Conservation (phyloP, 2,113 vertebrate species). For the Melospiza melodia region DNA sequence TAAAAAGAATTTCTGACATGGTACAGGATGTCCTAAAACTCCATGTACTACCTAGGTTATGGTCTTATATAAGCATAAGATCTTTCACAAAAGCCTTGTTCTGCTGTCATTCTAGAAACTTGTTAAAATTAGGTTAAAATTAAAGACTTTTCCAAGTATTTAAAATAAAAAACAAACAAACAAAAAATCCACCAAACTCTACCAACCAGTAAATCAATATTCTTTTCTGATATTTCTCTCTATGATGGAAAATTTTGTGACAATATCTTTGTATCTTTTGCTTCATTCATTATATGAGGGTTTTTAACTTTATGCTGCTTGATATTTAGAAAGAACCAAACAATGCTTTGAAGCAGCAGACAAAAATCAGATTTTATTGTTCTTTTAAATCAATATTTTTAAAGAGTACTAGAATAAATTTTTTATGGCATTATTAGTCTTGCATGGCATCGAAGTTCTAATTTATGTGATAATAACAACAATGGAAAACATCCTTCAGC, state of each 20-base stretch:
- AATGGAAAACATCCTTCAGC: neutral
- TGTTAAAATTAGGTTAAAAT: neutral
- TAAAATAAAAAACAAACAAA: neutral
- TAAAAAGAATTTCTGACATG: neutral
- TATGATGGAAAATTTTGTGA: neutral
- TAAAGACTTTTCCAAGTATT: neutral
- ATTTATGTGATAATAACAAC: slow-evolving; percentile 23
- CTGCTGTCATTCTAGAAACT: neutral
- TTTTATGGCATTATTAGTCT: slow-evolving; percentile 61
- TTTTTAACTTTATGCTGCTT: neutral
- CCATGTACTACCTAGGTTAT: neutral
- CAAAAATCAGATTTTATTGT: slow-evolving; percentile 57
- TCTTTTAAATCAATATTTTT: slow-evolving; percentile 63
- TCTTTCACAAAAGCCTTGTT: neutral
- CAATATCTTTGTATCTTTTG: neutral
- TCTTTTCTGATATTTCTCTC: neutral
- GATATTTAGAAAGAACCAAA: slow-evolving; percentile 57
- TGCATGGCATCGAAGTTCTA: neutral
- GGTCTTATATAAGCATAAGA: neutral
- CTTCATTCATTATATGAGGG: neutral
- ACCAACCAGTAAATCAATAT: neutral
- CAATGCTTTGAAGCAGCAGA: slow-evolving; percentile 32
- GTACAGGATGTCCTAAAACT: neutral
- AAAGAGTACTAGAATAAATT: slow-evolving; percentile 24
- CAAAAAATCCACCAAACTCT: neutral